Conservation (phyloP, 2,113 vertebrate species). For the Stigmatopora argus region DNA sequence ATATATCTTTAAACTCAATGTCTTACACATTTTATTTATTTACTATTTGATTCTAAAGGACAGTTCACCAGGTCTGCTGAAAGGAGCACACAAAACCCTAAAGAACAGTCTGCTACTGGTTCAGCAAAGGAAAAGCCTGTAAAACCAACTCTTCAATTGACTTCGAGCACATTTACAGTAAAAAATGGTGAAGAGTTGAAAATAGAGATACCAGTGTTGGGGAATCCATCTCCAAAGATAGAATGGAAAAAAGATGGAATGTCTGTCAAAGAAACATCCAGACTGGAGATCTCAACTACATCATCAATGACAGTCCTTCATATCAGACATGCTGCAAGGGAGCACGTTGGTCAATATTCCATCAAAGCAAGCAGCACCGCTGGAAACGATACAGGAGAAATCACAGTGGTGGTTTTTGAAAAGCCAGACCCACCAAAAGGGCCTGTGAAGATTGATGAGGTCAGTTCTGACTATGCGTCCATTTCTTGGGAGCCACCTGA, state of each 20-base stretch:
- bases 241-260: conserved; percentile 86
- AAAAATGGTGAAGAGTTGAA: conserved; percentile 87
- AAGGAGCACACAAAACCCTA: conserved; percentile 1
- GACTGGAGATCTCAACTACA: conserved; percentile 81
- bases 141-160: conserved; percentile 82
- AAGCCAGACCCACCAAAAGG: conserved; percentile 88
- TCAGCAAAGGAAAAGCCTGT: conserved; percentile 84
- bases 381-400: conserved; percentile 77
- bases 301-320: conserved; percentile 77
- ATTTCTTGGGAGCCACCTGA: conserved; percentile 91
- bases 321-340: conserved; percentile 87
- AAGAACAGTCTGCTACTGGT: conserved; percentile 69
- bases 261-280: conserved; percentile 88
- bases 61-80: conserved; percentile 11
- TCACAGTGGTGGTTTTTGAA: conserved; percentile 86
- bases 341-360: conserved; percentile 88
- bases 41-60: conserved; percentile 12
- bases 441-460: conserved; percentile 86
- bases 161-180: conserved; percentile 84
- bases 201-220: conserved; percentile 85
- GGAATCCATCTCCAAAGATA: conserved; percentile 81
- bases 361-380: conserved; percentile 82
- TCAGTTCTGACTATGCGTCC: conserved; percentile 83
- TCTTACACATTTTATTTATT: neutral
- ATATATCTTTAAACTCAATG: neutral